Evolutionary conservation across 2,797 vertebrate species (phyloP).

Genomic region (Rousettus madagascariensis): DNA sequence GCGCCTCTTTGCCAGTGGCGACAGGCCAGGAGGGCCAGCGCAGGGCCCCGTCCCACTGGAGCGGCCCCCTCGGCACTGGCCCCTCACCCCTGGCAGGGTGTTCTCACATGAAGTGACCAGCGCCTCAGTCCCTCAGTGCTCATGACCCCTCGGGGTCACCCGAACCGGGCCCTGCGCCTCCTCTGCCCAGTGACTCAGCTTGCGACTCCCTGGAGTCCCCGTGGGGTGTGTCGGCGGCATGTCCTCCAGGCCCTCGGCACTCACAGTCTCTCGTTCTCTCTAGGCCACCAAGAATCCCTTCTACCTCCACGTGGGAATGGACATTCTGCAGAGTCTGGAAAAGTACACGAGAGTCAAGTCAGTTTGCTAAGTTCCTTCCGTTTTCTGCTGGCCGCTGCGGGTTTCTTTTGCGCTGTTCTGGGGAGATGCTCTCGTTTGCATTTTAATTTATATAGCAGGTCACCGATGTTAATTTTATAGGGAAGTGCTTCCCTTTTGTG

Average conservation of each 20-base stretch:
- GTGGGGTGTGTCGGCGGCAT: rapidly evolving
- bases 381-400: background rate
- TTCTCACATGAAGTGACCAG: background rate
- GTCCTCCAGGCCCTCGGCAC: background rate
- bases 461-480: background rate
- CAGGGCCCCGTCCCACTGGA: background rate
- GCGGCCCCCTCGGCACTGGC: background rate
- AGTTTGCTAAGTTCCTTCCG: constrained; percentile 70
- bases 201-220: background rate
- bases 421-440: background rate
- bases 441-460: background rate
- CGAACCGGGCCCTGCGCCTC: too few species aligned
- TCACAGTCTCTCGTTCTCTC: constrained; percentile 9
- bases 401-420: background rate
- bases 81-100: too few species aligned
- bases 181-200: background rate
- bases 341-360: constrained; percentile 98
- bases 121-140: background rate
- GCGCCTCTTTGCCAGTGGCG: background rate
- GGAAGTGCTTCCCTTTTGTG: background rate
- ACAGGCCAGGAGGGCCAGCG: background rate
- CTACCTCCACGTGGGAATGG: constrained; percentile 99
- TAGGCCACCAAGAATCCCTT: constrained; percentile 99
- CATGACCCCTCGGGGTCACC: background rate
- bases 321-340: constrained; percentile 98